Evolutionary conservation across 2,797 vertebrate species (phyloP), one percentile per base, ranked within the genome.

Genomic region (Adelosebastes latens): DNA sequence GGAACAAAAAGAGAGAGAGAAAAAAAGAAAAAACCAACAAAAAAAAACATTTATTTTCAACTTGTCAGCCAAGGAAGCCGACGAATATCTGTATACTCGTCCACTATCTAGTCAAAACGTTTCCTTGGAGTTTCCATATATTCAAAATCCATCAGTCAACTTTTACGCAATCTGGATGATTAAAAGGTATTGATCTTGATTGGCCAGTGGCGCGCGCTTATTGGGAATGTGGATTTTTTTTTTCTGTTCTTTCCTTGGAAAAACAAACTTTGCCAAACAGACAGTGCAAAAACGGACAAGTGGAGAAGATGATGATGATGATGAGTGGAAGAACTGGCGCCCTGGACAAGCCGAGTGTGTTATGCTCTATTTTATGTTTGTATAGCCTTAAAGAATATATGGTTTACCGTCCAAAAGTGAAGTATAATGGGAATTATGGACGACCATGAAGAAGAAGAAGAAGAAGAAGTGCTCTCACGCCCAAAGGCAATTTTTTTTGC

Each of bases 401-500:
- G 94, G 94, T 96, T 96, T 96, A 42, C 92, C 90, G 94, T 96
- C 95, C 95, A 94, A 42, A 42, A 95, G 95, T 97, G 94, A 96
- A 96, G 94, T 96, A 86, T 96, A 92, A 42, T 42, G 95, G 96
- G 93, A 92, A 93, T 96, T 96, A 95, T 95, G 96, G 96, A 97
- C 95, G 94, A 95, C 96, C 94, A 92, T 18, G 94, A 42, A 42
- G 39, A 42, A 42, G 36, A 39, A 25, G 25, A 25, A 25, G 25
- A 25, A 97, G 95, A 97, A 97, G 97, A 97, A 97, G 96, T 97
- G 96, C 96, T 98, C 97, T 97, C 97, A 96, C 94, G 91, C 90
- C 94, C 96, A 96, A 96, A 96, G 97, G 97, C 96, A 95, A 95
- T 89, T 90, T 93, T 97, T 92, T 98, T 98, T 99, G 98, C 98